These are phyloP conservation scores for Nothocercus nigrocapillus DNA, from an alignment of 2,113 vertebrate genomes.

Conservation along the genomic window DNA sequence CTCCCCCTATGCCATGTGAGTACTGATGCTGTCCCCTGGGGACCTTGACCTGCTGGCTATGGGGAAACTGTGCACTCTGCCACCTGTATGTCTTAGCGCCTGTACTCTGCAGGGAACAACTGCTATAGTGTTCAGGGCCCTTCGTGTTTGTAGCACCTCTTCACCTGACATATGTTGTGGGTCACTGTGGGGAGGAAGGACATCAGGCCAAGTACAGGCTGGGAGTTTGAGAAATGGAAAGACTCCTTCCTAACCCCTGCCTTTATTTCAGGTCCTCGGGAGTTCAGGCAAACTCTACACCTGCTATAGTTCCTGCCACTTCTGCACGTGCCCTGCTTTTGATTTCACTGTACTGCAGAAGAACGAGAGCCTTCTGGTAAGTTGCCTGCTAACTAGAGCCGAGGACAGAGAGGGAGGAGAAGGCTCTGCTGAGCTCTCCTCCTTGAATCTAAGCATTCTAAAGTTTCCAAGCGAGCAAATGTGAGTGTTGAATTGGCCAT, in stretches of 20 bases:
- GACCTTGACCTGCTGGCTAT: background rate
- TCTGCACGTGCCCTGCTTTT: slow-evolving; percentile 92
- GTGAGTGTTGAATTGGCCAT: accelerated
- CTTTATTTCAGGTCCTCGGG: slow-evolving; percentile 83
- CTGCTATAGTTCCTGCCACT: slow-evolving; percentile 91
- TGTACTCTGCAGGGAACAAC: background rate
- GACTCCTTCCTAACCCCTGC: background rate
- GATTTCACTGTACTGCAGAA: slow-evolving; percentile 86
- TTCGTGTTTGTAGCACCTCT: background rate
- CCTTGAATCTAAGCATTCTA: background rate
- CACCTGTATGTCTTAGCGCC: background rate
- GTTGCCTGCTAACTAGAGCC: background rate
- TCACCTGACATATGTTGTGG: background rate
- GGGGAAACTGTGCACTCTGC: background rate
- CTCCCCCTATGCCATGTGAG: background rate
- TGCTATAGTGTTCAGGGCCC: background rate
- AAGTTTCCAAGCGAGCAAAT: background rate
- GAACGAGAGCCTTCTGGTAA: slow-evolving; percentile 87
- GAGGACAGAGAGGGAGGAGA: accelerated
- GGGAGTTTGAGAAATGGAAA: background rate
- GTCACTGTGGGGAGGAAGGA: background rate
- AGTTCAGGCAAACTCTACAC: slow-evolving; percentile 88
- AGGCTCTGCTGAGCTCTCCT: background rate
- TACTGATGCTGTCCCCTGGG: background rate
- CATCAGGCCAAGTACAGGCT: background rate